These are phyloP conservation scores for Penaeus chinensis DNA, from an alignment of 1,140 invertebrate genomes.

Conservation along the genomic window DNA sequence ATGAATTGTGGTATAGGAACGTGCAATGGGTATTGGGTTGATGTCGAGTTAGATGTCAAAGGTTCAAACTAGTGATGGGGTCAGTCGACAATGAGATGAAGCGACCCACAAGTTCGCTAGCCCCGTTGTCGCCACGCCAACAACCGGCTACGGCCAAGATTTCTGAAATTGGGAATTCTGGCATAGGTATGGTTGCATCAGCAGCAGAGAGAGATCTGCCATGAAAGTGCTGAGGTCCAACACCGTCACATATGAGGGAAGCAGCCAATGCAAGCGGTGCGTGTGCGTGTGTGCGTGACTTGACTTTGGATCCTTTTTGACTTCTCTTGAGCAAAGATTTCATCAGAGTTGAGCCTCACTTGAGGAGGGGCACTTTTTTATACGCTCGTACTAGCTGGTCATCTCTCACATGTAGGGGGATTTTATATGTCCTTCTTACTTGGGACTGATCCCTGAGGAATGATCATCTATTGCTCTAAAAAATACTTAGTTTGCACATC, in stretches of 20 bases:
- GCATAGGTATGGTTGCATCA: conserved; percentile 53
- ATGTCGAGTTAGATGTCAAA: conserved; percentile 60
- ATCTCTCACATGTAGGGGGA: conserved; percentile 30
- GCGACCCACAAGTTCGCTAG: conserved; percentile 55
- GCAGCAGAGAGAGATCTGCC: conserved; percentile 30
- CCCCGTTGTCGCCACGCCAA: conserved; percentile 54
- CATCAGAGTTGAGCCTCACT: conserved; percentile 9
- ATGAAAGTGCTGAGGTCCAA: conserved; percentile 47
- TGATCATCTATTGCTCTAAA: conserved; percentile 17
- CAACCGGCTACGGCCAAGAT: conserved; percentile 55
- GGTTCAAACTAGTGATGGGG: conserved; percentile 61
- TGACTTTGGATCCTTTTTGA: not conserved
- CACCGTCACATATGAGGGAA: conserved; percentile 49
- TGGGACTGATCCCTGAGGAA: conserved; percentile 5
- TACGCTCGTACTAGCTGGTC: conserved; percentile 36
- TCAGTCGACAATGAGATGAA: conserved; percentile 60
- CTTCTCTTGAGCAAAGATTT: conserved; percentile 14
- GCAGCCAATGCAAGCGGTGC: conserved; percentile 24
- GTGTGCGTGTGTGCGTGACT: not conserved
- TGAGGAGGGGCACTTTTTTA: too few relatives aligned
- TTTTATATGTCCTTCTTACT: conserved; percentile 1
- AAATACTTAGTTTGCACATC: conserved; percentile 15
- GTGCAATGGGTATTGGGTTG: conserved; percentile 62
- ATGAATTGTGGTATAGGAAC: conserved; percentile 56
- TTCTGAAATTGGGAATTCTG: conserved; percentile 60